Conservation (phyloP, 2,113 vertebrate species). For the Alethe diademata region DNA sequence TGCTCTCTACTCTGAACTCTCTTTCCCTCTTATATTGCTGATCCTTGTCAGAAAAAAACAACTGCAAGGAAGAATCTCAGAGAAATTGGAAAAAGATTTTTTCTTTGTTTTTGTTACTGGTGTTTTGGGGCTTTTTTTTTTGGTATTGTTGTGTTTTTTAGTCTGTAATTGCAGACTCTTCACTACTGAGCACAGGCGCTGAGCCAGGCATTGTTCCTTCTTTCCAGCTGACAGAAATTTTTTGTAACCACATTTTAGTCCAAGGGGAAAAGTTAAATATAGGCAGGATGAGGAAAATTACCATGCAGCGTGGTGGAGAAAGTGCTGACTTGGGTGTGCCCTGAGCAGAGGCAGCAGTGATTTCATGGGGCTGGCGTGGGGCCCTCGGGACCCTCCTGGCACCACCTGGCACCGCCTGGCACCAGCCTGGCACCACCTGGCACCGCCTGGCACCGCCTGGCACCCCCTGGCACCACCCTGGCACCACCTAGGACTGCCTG, state of each 20-base stretch:
- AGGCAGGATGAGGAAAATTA: conserved; percentile 9
- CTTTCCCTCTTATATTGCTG: not conserved
- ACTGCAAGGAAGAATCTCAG: not conserved
- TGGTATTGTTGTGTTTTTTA: not conserved
- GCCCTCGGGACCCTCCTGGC: not conserved
- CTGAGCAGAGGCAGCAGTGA: not conserved
- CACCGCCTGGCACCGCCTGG: too few relatives aligned
- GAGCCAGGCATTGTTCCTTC: conserved; percentile 13
- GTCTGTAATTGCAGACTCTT: conserved; percentile 43
- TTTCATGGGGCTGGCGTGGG: accelerated
- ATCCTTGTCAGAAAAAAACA: not conserved
- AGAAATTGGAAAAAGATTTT: not conserved
- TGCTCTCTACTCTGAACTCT: not conserved
- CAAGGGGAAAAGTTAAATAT: conserved; percentile 42
- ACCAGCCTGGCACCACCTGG: too few relatives aligned
- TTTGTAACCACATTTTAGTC: not conserved
- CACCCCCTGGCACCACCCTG: not conserved
- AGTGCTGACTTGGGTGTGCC: not conserved
- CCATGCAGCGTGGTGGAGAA: not conserved
- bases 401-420: too few relatives aligned
- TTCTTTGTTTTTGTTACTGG: not conserved
- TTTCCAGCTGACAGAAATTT: conserved; percentile 21
- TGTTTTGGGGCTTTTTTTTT: not conserved
- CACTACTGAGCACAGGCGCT: not conserved
- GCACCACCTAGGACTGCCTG: not conserved